Base-by-base conservation (phyloP, 2,797 vertebrate genomes). In the Cheirogaleus major region DNA sequence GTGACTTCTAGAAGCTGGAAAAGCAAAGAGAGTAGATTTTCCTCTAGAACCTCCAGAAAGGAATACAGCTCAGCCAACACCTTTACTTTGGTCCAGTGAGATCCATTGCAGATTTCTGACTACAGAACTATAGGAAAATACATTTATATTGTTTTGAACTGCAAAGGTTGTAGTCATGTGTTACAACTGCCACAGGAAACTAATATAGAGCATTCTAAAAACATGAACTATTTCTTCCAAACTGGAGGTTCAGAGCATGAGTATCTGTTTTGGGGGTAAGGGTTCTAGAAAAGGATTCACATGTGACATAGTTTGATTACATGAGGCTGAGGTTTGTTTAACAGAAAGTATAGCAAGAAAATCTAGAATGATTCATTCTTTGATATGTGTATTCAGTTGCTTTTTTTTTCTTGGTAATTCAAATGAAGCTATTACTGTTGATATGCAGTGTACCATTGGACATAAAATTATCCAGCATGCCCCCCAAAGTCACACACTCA, bases 281-380 rank as follows among this genome's bases (percentile, higher is more conserved):
- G 14, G 7, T 13, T 84, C 14, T 80, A 25, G 57, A 87, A 82
- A 11, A 75, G 38, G 27, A 65, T 65, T 43, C 32, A n/a, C 20
- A 5, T 10, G 0, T 7, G 17, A 45, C 13, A 7, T 5, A 23
- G 5, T 78, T 48, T 27, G 25, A 20, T n/a, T 8, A 22, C 1
- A n/a, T n/a, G 41, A 73, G 32, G 15, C 35, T n/a, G 32, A 81
- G 30, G 1, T 55, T 43, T 11, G 15, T 23, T 57, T 79, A 89
- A 57, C 3, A 70, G 38, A 84, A 80, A 61, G 14, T 15, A 45
- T 7, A 23, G 10, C n/a, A 73, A 45, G 67, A 72, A 89, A 67
- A 27, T 32, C 8, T 32, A 15, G 63, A 30, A 17, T 50, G 38
- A 85, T 41, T 63, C 6, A 15, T 30, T 52, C 38, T 73, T 79